These are phyloP conservation scores for Anabas testudineus DNA, from an alignment of 2,797 vertebrate species.

Conservation along the genomic window DNA sequence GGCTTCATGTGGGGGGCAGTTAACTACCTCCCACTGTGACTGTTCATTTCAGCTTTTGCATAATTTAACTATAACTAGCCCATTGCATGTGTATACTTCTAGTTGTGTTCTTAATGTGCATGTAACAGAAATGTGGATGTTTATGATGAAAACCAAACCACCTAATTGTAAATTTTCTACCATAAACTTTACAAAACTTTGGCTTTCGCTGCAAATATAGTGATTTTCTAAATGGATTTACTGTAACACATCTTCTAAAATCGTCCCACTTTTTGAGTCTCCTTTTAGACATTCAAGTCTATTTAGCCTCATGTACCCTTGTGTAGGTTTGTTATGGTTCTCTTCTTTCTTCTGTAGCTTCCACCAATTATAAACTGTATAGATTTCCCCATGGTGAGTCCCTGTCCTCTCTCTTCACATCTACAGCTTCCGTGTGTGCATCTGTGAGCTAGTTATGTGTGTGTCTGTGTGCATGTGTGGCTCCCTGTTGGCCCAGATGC, in stretches of 20 bases:
- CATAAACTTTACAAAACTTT: neutral
- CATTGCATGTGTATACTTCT: slow-evolving; percentile 16
- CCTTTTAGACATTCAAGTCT: slow-evolving; percentile 67
- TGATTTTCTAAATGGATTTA: slow-evolving; percentile 14
- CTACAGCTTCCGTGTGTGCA: slow-evolving; percentile 57
- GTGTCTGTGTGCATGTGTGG: slow-evolving; percentile 27
- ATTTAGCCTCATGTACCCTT: slow-evolving; percentile 73
- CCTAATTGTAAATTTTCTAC: neutral
- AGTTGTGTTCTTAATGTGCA: neutral
- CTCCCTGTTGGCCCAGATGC: slow-evolving; percentile 79
- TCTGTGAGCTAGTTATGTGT: slow-evolving; percentile 10
- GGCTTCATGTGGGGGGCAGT: slow-evolving; percentile 70
- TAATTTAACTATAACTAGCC: slow-evolving; percentile 29
- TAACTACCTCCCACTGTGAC: slow-evolving; percentile 72
- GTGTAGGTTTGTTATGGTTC: slow-evolving; percentile 80
- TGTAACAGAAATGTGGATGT: neutral
- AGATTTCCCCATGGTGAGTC: slow-evolving; percentile 80
- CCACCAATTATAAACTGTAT: slow-evolving; percentile 82
- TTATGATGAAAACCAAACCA: neutral
- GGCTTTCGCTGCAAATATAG: neutral
- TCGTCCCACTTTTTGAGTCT: slow-evolving; percentile 48
- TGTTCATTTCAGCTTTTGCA: slow-evolving; percentile 37
- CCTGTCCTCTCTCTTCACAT: slow-evolving; percentile 75
- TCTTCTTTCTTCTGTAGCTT: slow-evolving; percentile 75
- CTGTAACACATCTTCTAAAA: slow-evolving; percentile 21